Base-by-base conservation (phyloP, 2,113 vertebrate species). In the Agelaius tricolor region DNA sequence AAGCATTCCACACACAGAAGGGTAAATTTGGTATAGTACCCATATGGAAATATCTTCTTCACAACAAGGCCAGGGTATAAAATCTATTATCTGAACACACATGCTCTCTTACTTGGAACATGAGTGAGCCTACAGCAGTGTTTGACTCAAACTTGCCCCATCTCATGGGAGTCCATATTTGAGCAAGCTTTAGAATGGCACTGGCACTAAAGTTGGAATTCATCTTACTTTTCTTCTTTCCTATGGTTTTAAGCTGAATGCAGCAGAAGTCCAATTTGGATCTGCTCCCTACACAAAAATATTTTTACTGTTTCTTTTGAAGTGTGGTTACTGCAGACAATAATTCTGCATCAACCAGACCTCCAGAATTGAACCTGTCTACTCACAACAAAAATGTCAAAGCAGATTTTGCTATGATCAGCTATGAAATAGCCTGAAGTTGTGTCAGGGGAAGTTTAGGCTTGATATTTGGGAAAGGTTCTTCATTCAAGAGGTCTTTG, bases 31-130 rank as follows among this genome's bases (percentile, higher is more conserved):
- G 87, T 84, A 55, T 35, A 93, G 68, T 49, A 83, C 65, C 85
- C 86, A 87, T 81, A 92, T 80, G 87, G 57, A 93, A 91, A 92
- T 57, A 90, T 26, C 83, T 94, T 86, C 84, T 74, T 89, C 21
- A 79, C 41, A 71, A 66, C 23, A 55, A 84, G 47, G 28, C 55
- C 65, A 41, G 51, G 61, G 67, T 77, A 5, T 62, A 87, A 85
- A 82, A 81, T 33, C 71, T 92, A 33, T 78, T 67, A 61, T 62
- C 69, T 66, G 52, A 90, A 72, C 26, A 78, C 33, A 74, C 2
- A 0, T 28, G 24, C 13, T 47, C 31, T 57, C 79, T 76, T 67
- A 35, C 10, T 61, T 47, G 4, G 2, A 31, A 84, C 41, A 16
- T 24, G 31, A 77, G 47, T 10, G 10, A 75, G n/a, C 27, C 47